phyloP scores from a whole-genome alignment of 2,888 invertebrate species.

The Lasioglossum zephyrum region DNA sequence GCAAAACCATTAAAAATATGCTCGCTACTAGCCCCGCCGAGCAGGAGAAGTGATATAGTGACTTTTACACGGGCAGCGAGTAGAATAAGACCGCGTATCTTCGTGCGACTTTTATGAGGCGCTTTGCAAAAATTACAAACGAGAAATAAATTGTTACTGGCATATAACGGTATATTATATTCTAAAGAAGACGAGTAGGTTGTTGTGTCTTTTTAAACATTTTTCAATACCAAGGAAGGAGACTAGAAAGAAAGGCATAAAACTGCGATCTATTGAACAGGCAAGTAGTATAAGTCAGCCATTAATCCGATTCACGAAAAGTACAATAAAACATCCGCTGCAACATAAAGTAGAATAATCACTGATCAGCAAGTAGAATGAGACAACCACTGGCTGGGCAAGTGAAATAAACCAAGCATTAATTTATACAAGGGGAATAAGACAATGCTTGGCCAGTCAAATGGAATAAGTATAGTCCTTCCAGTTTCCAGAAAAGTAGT shows the following conservation, averaged over 20 bases:
- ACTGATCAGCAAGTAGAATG: background rate
- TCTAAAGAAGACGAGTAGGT: background rate
- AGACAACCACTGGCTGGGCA: background rate
- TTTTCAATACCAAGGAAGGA: background rate
- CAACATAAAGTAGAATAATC: background rate
- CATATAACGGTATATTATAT: background rate
- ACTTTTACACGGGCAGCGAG: background rate
- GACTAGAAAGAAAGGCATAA: no score
- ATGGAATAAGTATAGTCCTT: background rate
- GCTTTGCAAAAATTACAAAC: background rate
- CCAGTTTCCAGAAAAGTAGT: no score
- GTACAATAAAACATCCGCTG: background rate
- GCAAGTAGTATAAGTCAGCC: background rate
- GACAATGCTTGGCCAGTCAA: background rate
- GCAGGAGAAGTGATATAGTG: background rate
- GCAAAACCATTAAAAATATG: constrained; percentile 2
- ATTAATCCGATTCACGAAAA: background rate
- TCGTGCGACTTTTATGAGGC: background rate
- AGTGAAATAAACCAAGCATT: background rate
- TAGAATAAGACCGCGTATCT: background rate
- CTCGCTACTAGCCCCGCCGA: background rate
- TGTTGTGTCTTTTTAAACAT: background rate
- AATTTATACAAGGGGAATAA: background rate
- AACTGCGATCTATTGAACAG: background rate
- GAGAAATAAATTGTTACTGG: background rate